Percentiles rank a stretch among this genome's conserved stretches.
These are phyloP conservation scores for Artemisiospiza belli DNA, from an alignment of 2,113 vertebrate species.

Conservation along the genomic window DNA sequence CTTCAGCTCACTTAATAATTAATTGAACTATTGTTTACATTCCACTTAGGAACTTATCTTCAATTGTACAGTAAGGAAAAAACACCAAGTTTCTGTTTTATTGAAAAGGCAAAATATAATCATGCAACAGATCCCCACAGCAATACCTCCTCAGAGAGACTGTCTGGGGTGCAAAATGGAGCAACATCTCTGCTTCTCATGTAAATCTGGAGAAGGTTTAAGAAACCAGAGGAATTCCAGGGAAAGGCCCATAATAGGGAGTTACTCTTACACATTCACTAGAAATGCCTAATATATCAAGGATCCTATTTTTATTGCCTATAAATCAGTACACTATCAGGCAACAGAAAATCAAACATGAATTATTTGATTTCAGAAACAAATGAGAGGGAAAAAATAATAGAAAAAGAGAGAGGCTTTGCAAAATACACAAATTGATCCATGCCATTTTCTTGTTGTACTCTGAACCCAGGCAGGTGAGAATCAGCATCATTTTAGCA, in stretches of 20 bases:
- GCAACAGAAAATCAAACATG: not conserved
- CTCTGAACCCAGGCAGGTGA: not conserved
- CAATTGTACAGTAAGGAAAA: not conserved
- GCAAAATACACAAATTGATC: not conserved
- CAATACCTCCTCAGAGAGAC: not conserved
- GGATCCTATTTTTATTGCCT: not conserved
- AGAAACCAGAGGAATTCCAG: not conserved
- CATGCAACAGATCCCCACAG: not conserved
- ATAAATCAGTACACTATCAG: not conserved
- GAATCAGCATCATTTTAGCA: not conserved
- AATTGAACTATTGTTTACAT: slow-evolving; percentile 45
- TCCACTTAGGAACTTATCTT: slow-evolving; percentile 42
- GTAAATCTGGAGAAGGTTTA: not conserved
- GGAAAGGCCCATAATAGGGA: not conserved
- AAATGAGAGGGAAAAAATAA: not conserved
- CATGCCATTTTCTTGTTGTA: not conserved
- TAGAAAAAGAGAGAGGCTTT: not conserved
- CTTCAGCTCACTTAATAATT: slow-evolving; percentile 48
- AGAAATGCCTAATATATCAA: not conserved
- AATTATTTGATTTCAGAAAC: not conserved
- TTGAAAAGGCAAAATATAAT: not conserved
- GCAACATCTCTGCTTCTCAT: not conserved
- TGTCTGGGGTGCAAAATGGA: not conserved
- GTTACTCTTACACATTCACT: not conserved
- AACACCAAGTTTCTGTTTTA: not conserved